These are phyloP conservation scores for Porites lutea DNA, from an alignment of 64 coral and sea anemone genomes.

Conservation along the genomic window DNA sequence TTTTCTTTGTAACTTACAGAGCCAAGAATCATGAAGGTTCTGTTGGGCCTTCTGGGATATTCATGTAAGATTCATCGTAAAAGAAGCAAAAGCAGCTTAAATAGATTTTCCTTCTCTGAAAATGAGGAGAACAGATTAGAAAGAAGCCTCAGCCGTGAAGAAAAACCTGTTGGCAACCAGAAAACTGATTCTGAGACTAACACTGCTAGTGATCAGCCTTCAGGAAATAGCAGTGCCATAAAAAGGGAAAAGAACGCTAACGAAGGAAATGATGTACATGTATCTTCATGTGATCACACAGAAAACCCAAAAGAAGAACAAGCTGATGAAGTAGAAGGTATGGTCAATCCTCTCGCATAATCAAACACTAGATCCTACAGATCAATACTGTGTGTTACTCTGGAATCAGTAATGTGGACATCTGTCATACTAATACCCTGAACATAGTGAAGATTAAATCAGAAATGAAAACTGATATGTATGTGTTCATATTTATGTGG, in stretches of 20 bases:
- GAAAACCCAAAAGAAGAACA: not conserved
- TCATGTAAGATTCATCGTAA: constrained; percentile 92
- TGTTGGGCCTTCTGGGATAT: constrained; percentile 86
- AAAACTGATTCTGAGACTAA: not conserved
- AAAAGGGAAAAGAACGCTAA: not conserved
- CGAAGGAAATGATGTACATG: not conserved
- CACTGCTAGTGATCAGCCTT: not conserved
- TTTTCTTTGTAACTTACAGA: constrained; percentile 40
- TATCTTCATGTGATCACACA: not conserved
- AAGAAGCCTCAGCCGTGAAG: constrained; percentile 29
- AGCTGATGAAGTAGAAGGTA: not conserved
- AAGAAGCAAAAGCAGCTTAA: constrained; percentile 64
- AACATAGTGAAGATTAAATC: too few relatives aligned
- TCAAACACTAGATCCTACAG: not conserved
- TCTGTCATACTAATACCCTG: too few relatives aligned
- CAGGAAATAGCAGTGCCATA: not conserved
- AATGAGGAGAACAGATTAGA: constrained; percentile 31
- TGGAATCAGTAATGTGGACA: too few relatives aligned
- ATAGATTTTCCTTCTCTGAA: constrained; percentile 77
- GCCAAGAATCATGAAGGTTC: constrained; percentile 89
- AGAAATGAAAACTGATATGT: too few relatives aligned
- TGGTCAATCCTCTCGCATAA: too few relatives aligned
- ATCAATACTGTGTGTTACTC: too few relatives aligned
- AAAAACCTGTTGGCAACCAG: not conserved
- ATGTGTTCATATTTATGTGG: too few relatives aligned